Conservation (phyloP, 2,797 vertebrate genomes). For the Avahi laniger region DNA sequence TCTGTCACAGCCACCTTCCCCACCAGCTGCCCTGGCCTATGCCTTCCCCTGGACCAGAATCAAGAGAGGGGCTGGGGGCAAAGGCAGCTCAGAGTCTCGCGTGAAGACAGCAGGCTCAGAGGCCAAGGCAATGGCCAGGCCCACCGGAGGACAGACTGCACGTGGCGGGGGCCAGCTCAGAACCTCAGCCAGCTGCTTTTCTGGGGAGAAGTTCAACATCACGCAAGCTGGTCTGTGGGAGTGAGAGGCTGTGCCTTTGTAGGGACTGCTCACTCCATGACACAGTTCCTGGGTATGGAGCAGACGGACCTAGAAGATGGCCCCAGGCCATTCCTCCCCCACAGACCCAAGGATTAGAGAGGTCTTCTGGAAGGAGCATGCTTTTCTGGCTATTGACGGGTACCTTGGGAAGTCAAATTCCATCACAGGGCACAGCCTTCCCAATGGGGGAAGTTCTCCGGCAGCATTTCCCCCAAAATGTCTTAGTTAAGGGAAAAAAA, state of each 20-base stretch:
- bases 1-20: neutral
- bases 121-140: neutral
- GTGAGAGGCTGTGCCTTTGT: neutral
- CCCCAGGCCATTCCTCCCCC: too few relatives aligned
- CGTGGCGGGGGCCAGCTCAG: rapidly evolving
- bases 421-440: neutral
- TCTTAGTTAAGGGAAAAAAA: neutral
- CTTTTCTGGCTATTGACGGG: neutral
- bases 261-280: neutral
- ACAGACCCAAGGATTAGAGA: neutral
- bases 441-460: neutral
- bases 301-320: neutral
- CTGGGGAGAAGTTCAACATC: neutral
- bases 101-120: neutral
- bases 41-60: neutral
- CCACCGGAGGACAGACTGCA: neutral
- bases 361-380: neutral
- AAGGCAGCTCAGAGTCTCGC: neutral
- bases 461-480: too few relatives aligned
- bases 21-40: rapidly evolving
- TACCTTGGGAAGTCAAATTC: neutral
- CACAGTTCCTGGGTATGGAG: neutral
- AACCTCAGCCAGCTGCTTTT: neutral
- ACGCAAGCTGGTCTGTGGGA: neutral
- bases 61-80: rapidly evolving